phyloP scores from a whole-genome alignment of 2,888 invertebrate genomes.

The Willowsia nigromaculata region DNA sequence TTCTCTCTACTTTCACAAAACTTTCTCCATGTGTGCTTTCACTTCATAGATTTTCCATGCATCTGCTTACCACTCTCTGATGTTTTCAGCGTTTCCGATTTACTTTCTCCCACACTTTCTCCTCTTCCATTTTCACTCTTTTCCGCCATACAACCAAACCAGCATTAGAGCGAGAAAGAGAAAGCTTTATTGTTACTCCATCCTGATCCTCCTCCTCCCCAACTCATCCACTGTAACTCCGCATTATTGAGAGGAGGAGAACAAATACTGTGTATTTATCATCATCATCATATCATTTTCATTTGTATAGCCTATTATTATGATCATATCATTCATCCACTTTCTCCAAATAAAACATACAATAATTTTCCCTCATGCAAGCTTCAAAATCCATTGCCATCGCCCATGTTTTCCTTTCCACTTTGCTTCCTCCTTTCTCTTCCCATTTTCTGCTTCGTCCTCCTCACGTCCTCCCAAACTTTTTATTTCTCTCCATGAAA shows the following conservation, averaged over 20 bases:
- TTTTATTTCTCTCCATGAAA: too few species aligned
- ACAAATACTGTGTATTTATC: constrained; percentile 16
- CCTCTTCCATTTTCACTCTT: background rate
- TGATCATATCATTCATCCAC: constrained; percentile 5
- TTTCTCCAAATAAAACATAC: background rate
- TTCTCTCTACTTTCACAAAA: background rate
- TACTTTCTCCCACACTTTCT: background rate
- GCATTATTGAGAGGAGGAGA: background rate
- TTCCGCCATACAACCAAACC: too few species aligned
- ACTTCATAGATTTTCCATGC: background rate
- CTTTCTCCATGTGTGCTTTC: background rate
- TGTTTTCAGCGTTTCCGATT: constrained; percentile 20
- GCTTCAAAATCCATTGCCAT: background rate
- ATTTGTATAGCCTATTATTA: background rate
- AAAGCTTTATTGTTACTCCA: background rate
- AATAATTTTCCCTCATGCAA: background rate
- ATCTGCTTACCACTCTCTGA: background rate
- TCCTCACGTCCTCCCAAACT: background rate
- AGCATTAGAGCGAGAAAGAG: background rate
- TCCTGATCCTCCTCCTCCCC: background rate
- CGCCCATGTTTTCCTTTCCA: background rate
- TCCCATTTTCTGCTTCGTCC: background rate
- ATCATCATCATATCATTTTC: background rate
- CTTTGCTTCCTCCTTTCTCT: background rate
- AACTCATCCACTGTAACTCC: background rate